Evolutionary conservation across 2,113 vertebrate species (phyloP).

Genomic region (Dromiciops gliroides): DNA sequence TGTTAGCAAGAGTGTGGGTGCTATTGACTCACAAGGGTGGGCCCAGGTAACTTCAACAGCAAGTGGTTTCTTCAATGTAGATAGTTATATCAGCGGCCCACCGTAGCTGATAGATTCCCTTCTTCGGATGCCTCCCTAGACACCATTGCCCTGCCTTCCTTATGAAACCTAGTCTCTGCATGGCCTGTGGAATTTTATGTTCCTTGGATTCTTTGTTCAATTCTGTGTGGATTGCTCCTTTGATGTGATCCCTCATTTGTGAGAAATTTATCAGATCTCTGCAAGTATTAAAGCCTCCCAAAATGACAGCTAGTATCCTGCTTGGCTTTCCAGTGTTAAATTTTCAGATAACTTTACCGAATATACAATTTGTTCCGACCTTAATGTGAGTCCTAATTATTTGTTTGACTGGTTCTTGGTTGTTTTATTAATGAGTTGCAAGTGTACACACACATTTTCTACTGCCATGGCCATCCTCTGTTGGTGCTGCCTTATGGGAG

Average conservation of each 20-base stretch:
- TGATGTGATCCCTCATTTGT: not conserved
- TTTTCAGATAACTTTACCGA: constrained; percentile 14
- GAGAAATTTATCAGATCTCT: not conserved
- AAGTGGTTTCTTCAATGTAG: too few species aligned
- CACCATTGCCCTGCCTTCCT: not conserved
- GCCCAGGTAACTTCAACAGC: too few species aligned
- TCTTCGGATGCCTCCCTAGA: too few species aligned
- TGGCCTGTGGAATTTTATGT: not conserved
- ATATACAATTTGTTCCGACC: constrained; percentile 1
- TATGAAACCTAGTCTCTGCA: not conserved
- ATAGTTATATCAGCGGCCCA: too few species aligned
- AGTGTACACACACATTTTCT: constrained; percentile 4
- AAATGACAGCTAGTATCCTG: not conserved
- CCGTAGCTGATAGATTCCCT: not conserved
- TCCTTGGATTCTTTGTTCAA: not conserved
- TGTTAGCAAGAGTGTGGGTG: too few species aligned
- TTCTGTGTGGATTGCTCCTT: not conserved
- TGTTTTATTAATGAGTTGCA: not conserved
- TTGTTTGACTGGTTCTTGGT: constrained; percentile 6
- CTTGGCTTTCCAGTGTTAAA: not conserved
- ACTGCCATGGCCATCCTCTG: not conserved
- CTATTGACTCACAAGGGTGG: too few species aligned
- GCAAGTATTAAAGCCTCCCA: not conserved
- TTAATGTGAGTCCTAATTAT: constrained; percentile 38
- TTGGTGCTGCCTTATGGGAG: not conserved